Percentiles rank a stretch among this genome's conserved stretches.
Conservation (phyloP, 2,888 invertebrate species). For the Tipula lateralis region DNA sequence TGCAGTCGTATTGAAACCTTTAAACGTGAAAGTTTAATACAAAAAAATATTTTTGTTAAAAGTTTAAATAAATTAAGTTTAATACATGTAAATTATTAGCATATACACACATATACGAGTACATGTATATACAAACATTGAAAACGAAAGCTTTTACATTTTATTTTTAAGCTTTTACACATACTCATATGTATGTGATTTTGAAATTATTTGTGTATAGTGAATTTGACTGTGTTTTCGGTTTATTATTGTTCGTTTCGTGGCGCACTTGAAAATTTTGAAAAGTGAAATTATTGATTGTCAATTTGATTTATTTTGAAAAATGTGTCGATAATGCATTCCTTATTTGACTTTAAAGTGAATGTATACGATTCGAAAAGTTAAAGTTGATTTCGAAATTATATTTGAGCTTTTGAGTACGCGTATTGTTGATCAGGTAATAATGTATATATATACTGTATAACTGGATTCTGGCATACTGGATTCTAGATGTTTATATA, state of each 20-base stretch:
- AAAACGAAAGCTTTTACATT: conserved; percentile 15
- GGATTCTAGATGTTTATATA: too few relatives aligned
- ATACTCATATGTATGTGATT: neutral
- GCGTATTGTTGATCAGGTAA: too few relatives aligned
- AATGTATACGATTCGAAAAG: neutral
- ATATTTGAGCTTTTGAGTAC: neutral
- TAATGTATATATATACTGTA: too few relatives aligned
- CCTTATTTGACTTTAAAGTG: too few relatives aligned
- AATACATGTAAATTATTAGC: conserved; percentile 5
- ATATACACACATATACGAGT: conserved; percentile 5
- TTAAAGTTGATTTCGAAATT: too few relatives aligned
- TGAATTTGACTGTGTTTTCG: neutral
- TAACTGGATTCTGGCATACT: too few relatives aligned
- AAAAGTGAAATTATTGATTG: neutral
- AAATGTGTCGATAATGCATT: too few relatives aligned
- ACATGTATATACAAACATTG: conserved; percentile 20
- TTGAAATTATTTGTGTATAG: neutral
- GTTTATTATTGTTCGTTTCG: neutral
- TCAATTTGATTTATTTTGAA: neutral
- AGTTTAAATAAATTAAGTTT: conserved; percentile 19
- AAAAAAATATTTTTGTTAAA: neutral
- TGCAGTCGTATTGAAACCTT: conserved; percentile 48
- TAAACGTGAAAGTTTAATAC: conserved; percentile 45
- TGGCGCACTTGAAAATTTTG: neutral
- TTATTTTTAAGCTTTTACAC: neutral